Percentiles rank a stretch among this genome's conserved stretches.
Evolutionary conservation across 2,888 invertebrate species (phyloP).

Genomic region (Drosophila paracracens): DNA sequence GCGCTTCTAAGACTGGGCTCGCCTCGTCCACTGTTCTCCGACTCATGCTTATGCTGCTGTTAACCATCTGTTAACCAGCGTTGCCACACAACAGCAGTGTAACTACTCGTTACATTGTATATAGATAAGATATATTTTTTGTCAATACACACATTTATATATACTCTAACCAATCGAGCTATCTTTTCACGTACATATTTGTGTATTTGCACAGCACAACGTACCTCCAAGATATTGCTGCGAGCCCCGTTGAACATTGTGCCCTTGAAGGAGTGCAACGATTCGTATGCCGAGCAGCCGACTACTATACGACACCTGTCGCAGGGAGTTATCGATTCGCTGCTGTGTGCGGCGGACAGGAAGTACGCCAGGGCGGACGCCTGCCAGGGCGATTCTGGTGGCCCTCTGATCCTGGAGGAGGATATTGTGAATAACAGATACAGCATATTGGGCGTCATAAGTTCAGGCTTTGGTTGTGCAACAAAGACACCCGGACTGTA

Average conservation of each 20-base stretch:
- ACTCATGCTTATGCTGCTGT: no score
- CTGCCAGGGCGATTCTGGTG: slow-evolving; percentile 83
- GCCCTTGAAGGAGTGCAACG: slow-evolving; percentile 63
- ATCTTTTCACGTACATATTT: background rate
- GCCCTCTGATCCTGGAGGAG: slow-evolving; percentile 74
- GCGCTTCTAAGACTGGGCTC: no score
- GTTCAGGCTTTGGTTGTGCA: slow-evolving; percentile 81
- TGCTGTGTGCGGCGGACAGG: slow-evolving; percentile 74
- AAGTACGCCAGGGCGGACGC: slow-evolving; percentile 67
- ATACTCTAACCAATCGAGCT: background rate
- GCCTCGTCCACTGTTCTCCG: no score
- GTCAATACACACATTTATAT: background rate
- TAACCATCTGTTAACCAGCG: no score
- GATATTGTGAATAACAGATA: slow-evolving; percentile 58
- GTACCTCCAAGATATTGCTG: slow-evolving; percentile 64
- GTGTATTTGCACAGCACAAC: slow-evolving; percentile 29
- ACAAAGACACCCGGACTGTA: slow-evolving; percentile 81
- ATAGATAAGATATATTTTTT: background rate
- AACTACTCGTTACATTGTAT: no score
- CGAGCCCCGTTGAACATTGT: slow-evolving; percentile 71
- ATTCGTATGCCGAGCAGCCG: slow-evolving; percentile 40
- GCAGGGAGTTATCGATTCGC: slow-evolving; percentile 60
- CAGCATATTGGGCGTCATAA: slow-evolving; percentile 79
- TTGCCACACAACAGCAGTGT: no score
- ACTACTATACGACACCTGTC: slow-evolving; percentile 43